Percentiles rank a stretch among this genome's conserved stretches.
Conservation (phyloP, 2,113 vertebrate species). For the Butastur rufipennis region DNA sequence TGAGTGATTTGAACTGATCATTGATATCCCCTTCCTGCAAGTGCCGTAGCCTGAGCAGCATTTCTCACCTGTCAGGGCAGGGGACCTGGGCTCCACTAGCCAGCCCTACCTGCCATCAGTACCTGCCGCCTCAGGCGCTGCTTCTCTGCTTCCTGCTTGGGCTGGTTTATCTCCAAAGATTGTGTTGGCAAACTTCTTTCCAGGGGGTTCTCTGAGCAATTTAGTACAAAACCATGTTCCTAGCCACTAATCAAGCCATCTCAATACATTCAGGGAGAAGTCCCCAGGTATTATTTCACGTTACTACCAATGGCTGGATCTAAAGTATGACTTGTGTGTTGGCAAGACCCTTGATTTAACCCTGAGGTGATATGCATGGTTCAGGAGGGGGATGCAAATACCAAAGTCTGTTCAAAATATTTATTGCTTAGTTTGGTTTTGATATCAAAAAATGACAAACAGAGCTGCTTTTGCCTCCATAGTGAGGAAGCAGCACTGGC, state of each 20-base stretch:
- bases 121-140: not conserved
- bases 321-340: rapidly evolving
- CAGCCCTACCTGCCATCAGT: not conserved
- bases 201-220: not conserved
- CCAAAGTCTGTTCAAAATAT: not conserved
- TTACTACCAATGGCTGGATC: not conserved
- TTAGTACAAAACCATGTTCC: not conserved
- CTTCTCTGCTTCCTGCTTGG: not conserved
- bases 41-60: not conserved
- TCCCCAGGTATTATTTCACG: not conserved
- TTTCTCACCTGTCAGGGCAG: not conserved
- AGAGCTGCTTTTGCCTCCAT: not conserved
- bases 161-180: not conserved
- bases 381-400: not conserved
- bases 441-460: rapidly evolving
- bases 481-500: rapidly evolving
- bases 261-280: not conserved
- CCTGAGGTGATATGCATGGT: rapidly evolving
- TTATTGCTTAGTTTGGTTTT: not conserved
- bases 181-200: not conserved
- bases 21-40: not conserved
- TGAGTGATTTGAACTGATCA: not conserved
- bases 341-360: not conserved
- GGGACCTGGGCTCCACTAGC: not conserved
- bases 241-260: not conserved